These are phyloP conservation scores for Calliscelio sp. DNA, from an alignment of 2,888 invertebrate genomes.

Conservation along the genomic window DNA sequence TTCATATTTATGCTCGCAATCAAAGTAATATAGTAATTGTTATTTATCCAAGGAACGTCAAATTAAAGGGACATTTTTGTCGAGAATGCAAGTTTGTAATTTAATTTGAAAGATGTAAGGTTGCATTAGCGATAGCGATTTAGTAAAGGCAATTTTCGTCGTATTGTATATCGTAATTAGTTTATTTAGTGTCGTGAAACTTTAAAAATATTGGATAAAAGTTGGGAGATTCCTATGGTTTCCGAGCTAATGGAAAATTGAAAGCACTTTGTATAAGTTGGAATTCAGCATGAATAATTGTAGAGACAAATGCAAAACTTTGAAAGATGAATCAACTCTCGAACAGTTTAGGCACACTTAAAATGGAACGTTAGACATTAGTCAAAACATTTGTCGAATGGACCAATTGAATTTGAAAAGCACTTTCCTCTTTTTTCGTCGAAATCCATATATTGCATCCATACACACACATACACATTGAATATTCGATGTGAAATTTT, in stretches of 20 bases:
- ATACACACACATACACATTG: too few species aligned
- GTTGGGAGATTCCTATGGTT: slow-evolving; percentile 26
- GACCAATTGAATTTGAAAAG: slow-evolving; percentile 11
- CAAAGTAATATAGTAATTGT: too few species aligned
- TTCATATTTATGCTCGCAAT: too few species aligned
- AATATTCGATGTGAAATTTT: too few species aligned
- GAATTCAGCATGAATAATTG: slow-evolving; percentile 47
- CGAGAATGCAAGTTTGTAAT: too few species aligned
- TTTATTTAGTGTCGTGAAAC: slow-evolving; percentile 21
- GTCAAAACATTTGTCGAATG: slow-evolving; percentile 12
- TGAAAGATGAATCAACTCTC: slow-evolving; percentile 45
- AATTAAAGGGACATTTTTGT: too few species aligned
- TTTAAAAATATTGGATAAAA: slow-evolving; percentile 41
- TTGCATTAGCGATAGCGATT: too few species aligned
- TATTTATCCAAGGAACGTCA: too few species aligned
- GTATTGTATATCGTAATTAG: slow-evolving; percentile 10
- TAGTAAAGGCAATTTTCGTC: too few species aligned
- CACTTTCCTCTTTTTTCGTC: not conserved
- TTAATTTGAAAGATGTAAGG: too few species aligned
- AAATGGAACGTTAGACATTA: slow-evolving; percentile 17
- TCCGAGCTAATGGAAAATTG: slow-evolving; percentile 34
- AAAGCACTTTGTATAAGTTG: slow-evolving; percentile 38
- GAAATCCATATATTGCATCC: too few species aligned
- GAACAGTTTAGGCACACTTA: slow-evolving; percentile 30
- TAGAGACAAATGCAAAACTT: slow-evolving; percentile 43